phyloP scores from a whole-genome alignment of 2,797 vertebrate species.

The Enteromius argenteus region DNA sequence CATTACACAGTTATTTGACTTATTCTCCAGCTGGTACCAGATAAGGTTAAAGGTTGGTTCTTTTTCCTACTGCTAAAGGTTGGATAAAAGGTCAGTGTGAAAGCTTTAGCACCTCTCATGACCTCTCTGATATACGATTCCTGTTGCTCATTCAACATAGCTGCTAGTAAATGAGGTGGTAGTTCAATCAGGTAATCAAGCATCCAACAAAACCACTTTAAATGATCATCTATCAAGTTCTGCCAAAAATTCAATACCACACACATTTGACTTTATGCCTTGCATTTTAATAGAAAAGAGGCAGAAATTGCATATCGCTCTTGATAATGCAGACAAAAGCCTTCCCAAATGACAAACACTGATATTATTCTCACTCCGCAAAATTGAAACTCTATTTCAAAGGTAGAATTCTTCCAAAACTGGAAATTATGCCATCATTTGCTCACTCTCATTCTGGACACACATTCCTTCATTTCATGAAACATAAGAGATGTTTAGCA shows the following conservation, averaged over 20 bases:
- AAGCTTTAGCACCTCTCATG: slow-evolving; percentile 40
- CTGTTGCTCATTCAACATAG: slow-evolving; percentile 35
- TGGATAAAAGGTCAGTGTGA: slow-evolving; percentile 58
- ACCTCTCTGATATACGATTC: slow-evolving; percentile 47
- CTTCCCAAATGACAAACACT: slow-evolving; percentile 5
- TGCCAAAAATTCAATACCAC: not conserved
- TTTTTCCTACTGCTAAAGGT: slow-evolving; percentile 51
- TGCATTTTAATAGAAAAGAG: slow-evolving; percentile 30
- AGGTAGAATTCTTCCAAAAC: not conserved
- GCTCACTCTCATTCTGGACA: not conserved
- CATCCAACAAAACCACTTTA: slow-evolving; percentile 31
- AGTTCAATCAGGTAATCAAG: slow-evolving; percentile 41
- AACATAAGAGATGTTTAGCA: not conserved
- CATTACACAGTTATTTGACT: slow-evolving; percentile 50
- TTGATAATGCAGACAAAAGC: not conserved
- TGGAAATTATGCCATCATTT: not conserved
- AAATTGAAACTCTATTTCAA: not conserved
- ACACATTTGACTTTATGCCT: slow-evolving; percentile 10
- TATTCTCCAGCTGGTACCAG: slow-evolving; percentile 46
- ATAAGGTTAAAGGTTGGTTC: slow-evolving; percentile 57
- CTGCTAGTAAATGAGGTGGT: slow-evolving; percentile 23
- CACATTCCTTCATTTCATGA: not conserved
- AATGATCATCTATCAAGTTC: slow-evolving; percentile 30
- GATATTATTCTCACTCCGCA: not conserved
- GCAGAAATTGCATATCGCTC: not conserved